Evolutionary conservation across 37 sponge, comb jelly and placozoan genomes (phyloP).

Genomic region (Spongia lamella): DNA sequence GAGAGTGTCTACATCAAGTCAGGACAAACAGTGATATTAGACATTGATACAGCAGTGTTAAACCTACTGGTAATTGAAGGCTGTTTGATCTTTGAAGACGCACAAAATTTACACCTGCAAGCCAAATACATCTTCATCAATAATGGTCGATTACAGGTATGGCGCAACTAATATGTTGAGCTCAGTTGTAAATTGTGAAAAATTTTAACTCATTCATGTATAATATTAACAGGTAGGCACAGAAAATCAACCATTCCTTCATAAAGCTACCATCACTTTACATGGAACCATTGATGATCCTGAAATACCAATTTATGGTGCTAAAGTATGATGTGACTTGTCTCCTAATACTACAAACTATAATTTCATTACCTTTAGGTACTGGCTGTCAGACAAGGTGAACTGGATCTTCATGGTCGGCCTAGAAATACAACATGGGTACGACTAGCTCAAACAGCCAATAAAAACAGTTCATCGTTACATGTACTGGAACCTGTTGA

Average conservation of each 20-base stretch:
- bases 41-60: conserved; percentile 71
- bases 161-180: background rate
- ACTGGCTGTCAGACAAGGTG: conserved; percentile 79
- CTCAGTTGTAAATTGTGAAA: background rate
- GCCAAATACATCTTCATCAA: conserved; percentile 90
- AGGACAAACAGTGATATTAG: conserved; percentile 79
- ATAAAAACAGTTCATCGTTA: conserved; percentile 9
- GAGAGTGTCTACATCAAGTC: conserved; percentile 70
- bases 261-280: conserved; percentile 66
- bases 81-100: conserved; percentile 79
- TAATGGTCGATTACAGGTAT: conserved; percentile 71
- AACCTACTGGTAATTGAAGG: conserved; percentile 84
- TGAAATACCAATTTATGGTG: conserved; percentile 91
- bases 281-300: conserved; percentile 71
- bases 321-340: conserved; percentile 50
- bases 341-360: background rate
- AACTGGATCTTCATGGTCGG: conserved; percentile 79
- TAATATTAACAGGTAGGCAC: conserved; percentile 86
- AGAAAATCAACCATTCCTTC: conserved; percentile 70
- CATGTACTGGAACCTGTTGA: conserved; percentile 47
- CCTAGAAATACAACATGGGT: conserved; percentile 78
- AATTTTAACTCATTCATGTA: background rate
- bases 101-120: conserved; percentile 64
- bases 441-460: conserved; percentile 64
- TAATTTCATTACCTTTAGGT: conserved; percentile 1